A percentile compares a stretch with the other conserved stretches of the same genome.
phyloP scores from a whole-genome alignment of 2,113 vertebrate genomes.

The Vimba vimba region DNA sequence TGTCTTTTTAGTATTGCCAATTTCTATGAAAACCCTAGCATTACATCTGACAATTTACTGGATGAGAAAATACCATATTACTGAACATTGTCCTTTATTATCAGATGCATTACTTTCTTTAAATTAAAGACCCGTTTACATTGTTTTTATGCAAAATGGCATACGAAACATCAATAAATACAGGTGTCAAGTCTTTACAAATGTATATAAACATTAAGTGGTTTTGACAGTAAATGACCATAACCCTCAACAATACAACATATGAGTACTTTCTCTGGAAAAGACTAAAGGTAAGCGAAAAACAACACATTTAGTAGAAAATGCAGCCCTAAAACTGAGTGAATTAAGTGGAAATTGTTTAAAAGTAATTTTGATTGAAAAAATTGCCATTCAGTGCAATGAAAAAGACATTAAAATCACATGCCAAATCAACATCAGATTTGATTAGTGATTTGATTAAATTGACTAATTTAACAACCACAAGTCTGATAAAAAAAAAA shows the following conservation, averaged over 20 bases:
- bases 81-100: conserved; percentile 1
- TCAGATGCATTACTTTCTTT: background rate
- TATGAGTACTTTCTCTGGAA: background rate
- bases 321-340: background rate
- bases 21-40: background rate
- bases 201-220: background rate
- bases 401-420: background rate
- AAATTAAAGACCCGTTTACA: conserved; percentile 3
- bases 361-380: background rate
- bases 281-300: background rate
- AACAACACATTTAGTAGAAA: background rate
- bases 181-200: conserved; percentile 16
- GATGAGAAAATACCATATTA: background rate
- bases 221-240: background rate
- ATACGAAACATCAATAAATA: conserved; percentile 24
- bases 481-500: background rate
- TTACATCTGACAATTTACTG: background rate
- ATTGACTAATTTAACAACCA: background rate
- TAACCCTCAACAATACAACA: background rate
- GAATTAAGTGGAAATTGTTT: background rate
- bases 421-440: background rate
- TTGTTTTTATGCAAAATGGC: background rate
- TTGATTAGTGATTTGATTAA: background rate
- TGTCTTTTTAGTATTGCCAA: background rate
- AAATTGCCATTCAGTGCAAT: background rate